These are phyloP conservation scores for Aphodius granarius DNA, from an alignment of 2,888 invertebrate genomes.

Conservation along the genomic window DNA sequence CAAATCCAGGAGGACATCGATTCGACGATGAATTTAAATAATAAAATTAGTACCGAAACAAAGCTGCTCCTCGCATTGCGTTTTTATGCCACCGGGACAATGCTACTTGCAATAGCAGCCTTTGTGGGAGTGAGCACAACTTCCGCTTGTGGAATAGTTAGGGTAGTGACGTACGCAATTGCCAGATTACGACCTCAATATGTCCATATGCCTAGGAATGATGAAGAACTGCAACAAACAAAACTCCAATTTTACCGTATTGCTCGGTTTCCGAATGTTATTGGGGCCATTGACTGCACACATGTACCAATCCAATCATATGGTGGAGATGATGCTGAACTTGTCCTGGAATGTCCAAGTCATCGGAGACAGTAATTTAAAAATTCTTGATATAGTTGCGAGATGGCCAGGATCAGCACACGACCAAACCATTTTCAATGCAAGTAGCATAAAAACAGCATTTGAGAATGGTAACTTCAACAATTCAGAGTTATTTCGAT, in stretches of 20 bases:
- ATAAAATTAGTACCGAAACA: constrained; percentile 15
- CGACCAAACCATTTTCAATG: no score
- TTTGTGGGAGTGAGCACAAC: constrained; percentile 27
- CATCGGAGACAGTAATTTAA: no score
- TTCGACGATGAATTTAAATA: constrained; percentile 8
- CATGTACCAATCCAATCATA: no score
- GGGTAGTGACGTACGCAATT: constrained; percentile 20
- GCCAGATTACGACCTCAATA: constrained; percentile 14
- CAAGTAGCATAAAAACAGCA: no score
- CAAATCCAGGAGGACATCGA: no score
- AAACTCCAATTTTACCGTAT: constrained; percentile 11
- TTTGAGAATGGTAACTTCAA: no score
- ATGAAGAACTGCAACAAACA: constrained; percentile 11
- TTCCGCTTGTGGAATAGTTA: constrained; percentile 25
- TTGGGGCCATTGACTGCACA: constrained; percentile 26
- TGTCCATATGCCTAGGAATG: constrained; percentile 24
- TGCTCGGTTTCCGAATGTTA: constrained; percentile 23
- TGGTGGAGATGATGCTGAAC: no score
- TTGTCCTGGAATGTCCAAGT: no score
- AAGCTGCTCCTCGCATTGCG: constrained; percentile 25
- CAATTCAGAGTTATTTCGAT: no score
- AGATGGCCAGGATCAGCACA: no score
- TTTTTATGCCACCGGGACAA: constrained; percentile 24
- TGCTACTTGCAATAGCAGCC: constrained; percentile 25
- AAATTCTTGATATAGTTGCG: no score